Percentiles rank a stretch among this genome's conserved stretches.
These are phyloP conservation scores for Acanthisitta chloris DNA, from an alignment of 2,113 vertebrate genomes.

Conservation along the genomic window DNA sequence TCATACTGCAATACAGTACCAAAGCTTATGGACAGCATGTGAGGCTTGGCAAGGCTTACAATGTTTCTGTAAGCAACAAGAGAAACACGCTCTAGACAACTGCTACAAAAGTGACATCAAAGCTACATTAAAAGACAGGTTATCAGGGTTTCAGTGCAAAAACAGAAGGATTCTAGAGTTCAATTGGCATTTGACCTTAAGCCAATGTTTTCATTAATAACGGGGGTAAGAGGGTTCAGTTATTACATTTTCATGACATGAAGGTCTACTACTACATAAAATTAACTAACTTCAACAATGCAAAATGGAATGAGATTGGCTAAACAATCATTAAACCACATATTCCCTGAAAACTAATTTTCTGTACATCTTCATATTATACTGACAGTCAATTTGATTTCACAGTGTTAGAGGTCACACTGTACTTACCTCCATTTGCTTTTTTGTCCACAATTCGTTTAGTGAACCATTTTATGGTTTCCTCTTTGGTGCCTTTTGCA, in stretches of 20 bases:
- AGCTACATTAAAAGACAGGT: background rate
- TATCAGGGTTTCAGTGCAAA: background rate
- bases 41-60: background rate
- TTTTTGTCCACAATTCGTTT: slow-evolving; percentile 83
- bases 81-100: background rate
- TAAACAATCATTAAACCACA: background rate
- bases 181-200: background rate
- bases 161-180: background rate
- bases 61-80: background rate
- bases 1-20: background rate
- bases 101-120: background rate
- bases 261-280: background rate
- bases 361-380: background rate
- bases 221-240: background rate
- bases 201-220: background rate
- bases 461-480: slow-evolving; percentile 87
- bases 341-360: background rate
- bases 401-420: background rate
- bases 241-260: background rate
- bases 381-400: background rate
- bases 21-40: background rate
- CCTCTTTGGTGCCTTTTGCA: slow-evolving; percentile 78
- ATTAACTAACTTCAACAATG: background rate
- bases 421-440: slow-evolving; percentile 82
- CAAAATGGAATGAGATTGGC: background rate